Conservation (phyloP, 1,140 invertebrate genomes). For the Whitmania pigra region DNA sequence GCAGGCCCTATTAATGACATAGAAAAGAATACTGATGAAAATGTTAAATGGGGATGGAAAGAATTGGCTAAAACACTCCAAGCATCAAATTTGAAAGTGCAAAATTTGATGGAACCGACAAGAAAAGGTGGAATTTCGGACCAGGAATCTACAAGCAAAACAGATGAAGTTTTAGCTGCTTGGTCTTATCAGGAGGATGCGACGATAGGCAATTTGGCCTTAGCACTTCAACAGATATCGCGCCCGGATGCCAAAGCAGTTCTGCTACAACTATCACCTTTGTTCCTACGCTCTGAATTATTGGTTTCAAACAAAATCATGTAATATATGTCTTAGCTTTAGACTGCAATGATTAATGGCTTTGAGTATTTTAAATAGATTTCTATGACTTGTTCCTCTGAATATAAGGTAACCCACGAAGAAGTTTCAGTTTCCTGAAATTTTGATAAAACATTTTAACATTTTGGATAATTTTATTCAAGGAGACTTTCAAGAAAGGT, state of each 20-base stretch:
- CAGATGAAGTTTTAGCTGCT: constrained; percentile 44
- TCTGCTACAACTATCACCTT: constrained; percentile 42
- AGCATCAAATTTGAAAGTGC: constrained; percentile 47
- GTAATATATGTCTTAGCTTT: too few relatives aligned
- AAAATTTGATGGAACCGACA: constrained; percentile 36
- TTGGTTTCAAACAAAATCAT: too few relatives aligned
- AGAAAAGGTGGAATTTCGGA: constrained; percentile 25
- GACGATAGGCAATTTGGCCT: constrained; percentile 44
- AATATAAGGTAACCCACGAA: too few relatives aligned
- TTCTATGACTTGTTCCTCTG: too few relatives aligned
- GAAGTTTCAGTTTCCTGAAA: too few relatives aligned
- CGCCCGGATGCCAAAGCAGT: constrained; percentile 46
- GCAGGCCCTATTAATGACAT: constrained; percentile 30
- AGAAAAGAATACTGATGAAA: constrained; percentile 59
- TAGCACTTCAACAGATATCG: constrained; percentile 45
- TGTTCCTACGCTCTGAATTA: constrained; percentile 33
- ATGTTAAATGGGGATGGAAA: constrained; percentile 70
- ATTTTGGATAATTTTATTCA: too few relatives aligned
- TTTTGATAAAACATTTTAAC: too few relatives aligned
- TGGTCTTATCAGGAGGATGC: constrained; percentile 41
- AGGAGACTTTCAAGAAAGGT: too few relatives aligned
- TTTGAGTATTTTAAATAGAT: too few relatives aligned
- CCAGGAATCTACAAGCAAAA: constrained; percentile 34
- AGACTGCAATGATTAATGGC: too few relatives aligned
- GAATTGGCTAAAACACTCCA: constrained; percentile 62